These are phyloP conservation scores for Hoplostethus mediterraneus DNA, from an alignment of 2,797 vertebrate genomes.

Conservation along the genomic window DNA sequence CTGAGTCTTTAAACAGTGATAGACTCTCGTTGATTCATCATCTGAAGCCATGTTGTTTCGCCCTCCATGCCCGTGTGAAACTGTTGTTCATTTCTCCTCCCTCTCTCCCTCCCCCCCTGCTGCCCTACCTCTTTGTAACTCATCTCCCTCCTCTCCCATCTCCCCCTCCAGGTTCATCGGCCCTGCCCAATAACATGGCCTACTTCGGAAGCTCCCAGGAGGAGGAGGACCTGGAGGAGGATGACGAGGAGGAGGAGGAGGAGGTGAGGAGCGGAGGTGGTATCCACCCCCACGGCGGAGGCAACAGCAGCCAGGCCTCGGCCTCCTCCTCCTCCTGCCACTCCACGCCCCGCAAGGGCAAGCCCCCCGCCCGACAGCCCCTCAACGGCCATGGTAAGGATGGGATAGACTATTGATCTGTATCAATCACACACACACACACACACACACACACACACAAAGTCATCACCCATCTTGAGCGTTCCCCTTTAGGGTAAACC, in stretches of 20 bases:
- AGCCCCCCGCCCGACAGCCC: constrained; percentile 85
- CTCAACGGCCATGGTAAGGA: constrained; percentile 93
- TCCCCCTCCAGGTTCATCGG: constrained; percentile 90
- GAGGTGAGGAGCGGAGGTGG: constrained; percentile 83
- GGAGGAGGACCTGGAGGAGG: constrained; percentile 93
- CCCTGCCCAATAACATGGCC: constrained; percentile 96
- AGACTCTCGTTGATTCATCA: not conserved
- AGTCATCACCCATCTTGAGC: not conserved
- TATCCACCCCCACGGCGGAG: constrained; percentile 72
- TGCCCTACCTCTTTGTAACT: constrained; percentile 7
- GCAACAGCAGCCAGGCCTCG: constrained; percentile 65
- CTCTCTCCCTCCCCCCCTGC: constrained; percentile 2
- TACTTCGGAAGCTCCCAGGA: constrained; percentile 99
- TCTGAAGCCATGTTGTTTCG: not conserved
- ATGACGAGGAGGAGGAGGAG: constrained; percentile 88
- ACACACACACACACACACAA: not conserved
- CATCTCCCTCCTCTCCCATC: not conserved
- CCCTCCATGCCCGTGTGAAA: constrained; percentile 4
- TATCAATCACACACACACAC: constrained; percentile 3
- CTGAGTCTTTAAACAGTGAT: not conserved
- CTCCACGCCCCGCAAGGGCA: constrained; percentile 97
- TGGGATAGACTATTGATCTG: not conserved
- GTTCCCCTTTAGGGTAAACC: not conserved
- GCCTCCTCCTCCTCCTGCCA: constrained; percentile 92
- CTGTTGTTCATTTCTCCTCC: constrained; percentile 5